phyloP scores from a whole-genome alignment of 1,140 invertebrate species.

The Philotrypesis tridentata region DNA sequence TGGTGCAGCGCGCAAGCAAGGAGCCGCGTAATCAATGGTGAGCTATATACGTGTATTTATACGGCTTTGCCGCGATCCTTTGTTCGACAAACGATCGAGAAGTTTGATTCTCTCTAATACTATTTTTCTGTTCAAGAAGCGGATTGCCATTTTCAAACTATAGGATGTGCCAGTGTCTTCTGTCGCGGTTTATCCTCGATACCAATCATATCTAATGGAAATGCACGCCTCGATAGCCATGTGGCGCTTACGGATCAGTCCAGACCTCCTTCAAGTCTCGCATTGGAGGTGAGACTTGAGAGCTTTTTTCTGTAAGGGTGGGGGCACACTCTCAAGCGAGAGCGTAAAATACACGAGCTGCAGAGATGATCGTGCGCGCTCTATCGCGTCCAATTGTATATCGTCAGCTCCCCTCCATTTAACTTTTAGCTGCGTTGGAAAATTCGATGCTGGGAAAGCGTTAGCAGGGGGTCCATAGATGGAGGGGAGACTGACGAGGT shows the following conservation, averaged over 20 bases:
- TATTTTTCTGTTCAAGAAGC: no score
- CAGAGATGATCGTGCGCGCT: neutral
- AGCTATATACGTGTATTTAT: neutral
- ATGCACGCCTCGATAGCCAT: no score
- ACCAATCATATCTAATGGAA: no score
- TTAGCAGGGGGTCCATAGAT: neutral
- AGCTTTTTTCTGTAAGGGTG: no score
- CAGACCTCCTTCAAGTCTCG: neutral
- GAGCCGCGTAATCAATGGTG: neutral
- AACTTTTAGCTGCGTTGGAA: neutral
- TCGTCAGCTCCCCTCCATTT: neutral
- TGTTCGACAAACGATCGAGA: no score
- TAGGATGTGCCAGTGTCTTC: no score
- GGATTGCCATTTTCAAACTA: no score
- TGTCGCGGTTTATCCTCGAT: no score
- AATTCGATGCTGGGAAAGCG: neutral
- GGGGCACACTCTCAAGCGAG: no score
- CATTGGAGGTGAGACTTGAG: neutral
- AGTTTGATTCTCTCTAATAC: no score
- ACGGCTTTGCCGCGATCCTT: neutral
- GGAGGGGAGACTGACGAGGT: neutral
- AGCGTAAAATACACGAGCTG: neutral
- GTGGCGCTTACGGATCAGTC: neutral
- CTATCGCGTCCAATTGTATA: neutral
- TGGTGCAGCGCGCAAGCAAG: neutral